Percentiles rank a stretch among this genome's conserved stretches.
phyloP scores from a whole-genome alignment of 2,113 vertebrate species.

The Centrocercus urophasianus region DNA sequence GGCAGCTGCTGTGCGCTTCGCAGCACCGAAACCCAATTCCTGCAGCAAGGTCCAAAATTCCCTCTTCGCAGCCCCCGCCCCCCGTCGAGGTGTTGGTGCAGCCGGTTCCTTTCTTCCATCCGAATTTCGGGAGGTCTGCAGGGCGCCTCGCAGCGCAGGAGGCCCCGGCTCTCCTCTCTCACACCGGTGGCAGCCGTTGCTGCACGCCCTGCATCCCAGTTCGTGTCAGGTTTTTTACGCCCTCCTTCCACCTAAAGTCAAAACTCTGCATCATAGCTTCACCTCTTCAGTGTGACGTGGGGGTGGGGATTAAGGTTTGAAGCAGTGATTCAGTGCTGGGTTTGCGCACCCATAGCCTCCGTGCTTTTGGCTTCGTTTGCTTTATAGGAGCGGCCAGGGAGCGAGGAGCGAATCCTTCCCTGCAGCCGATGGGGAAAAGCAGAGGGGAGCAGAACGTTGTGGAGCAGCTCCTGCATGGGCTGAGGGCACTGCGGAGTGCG shows the following conservation, averaged over 20 bases:
- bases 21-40: background rate
- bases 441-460: background rate
- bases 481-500: background rate
- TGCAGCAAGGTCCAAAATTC: too few species aligned
- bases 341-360: background rate
- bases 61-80: too few species aligned
- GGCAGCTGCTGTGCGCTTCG: background rate
- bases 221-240: too few species aligned
- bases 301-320: slow-evolving; percentile 31
- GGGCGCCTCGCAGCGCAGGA: too few species aligned
- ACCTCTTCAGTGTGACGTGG: slow-evolving; percentile 12
- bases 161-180: too few species aligned
- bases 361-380: background rate
- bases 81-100: too few species aligned
- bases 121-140: too few species aligned
- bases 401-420: background rate
- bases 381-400: background rate
- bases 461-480: background rate
- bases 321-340: slow-evolving; percentile 40
- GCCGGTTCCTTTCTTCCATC: too few species aligned
- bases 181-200: background rate
- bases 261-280: slow-evolving; percentile 16
- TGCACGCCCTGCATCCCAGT: background rate
- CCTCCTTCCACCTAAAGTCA: slow-evolving; percentile 6
- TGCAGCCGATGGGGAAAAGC: background rate